Evolutionary conservation across 2,888 invertebrate species (phyloP).

Genomic region (Neoaliturus tenellus): DNA sequence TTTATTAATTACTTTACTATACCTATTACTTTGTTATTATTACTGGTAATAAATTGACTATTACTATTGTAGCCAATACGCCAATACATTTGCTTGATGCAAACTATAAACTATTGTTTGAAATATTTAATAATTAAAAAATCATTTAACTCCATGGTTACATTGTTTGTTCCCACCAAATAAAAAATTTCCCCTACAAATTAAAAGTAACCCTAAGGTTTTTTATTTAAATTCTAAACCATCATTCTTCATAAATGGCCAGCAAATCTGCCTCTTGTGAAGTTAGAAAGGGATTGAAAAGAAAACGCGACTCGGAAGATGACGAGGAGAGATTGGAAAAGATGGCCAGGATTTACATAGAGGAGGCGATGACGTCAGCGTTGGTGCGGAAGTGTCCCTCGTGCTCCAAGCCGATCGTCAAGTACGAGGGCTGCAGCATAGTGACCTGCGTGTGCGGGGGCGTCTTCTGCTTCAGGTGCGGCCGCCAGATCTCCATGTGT

Average conservation of each 20-base stretch:
- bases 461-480: slow-evolving; percentile 21
- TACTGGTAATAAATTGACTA: too few relatives aligned
- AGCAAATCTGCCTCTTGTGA: background rate
- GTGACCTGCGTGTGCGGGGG: slow-evolving; percentile 28
- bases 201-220: slow-evolving; percentile 1
- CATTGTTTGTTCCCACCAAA: background rate
- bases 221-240: background rate
- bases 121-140: background rate
- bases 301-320: background rate
- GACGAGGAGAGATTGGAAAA: slow-evolving; percentile 17
- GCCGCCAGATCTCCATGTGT: background rate
- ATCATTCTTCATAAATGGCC: background rate
- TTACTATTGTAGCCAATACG: too few relatives aligned
- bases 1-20: too few relatives aligned
- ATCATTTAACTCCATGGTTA: background rate
- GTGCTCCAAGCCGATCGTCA: background rate
- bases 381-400: background rate
- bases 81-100: too few relatives aligned
- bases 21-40: too few relatives aligned
- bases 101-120: too few relatives aligned
- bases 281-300: background rate
- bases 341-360: slow-evolving; percentile 4
- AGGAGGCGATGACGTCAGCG: slow-evolving; percentile 30
- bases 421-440: background rate
- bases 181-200: background rate